Percentiles rank a stretch among this genome's conserved stretches.
Evolutionary conservation across 2,113 vertebrate species (phyloP).

Genomic region (Neoarius graeffei): DNA sequence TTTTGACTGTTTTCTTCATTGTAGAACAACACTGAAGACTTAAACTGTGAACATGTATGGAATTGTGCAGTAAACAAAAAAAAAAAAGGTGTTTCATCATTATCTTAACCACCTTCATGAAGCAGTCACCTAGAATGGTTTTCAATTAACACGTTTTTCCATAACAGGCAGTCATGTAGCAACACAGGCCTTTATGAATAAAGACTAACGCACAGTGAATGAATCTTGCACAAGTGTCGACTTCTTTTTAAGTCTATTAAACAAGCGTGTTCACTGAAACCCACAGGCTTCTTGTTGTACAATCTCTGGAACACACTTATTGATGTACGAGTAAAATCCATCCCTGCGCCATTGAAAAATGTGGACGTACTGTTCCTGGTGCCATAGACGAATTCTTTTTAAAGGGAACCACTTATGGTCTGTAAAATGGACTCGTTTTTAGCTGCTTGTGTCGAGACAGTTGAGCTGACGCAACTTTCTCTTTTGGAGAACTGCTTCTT

Average conservation of each 20-base stretch:
- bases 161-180: background rate
- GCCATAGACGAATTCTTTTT: background rate
- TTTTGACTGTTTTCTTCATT: no score
- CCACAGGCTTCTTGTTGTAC: background rate
- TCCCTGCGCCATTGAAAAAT: background rate
- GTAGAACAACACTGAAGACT: no score
- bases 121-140: no score
- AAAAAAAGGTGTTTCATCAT: no score
- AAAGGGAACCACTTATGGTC: background rate
- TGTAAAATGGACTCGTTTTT: background rate
- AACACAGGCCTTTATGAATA: background rate
- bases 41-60: no score
- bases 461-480: constrained; percentile 4
- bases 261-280: background rate
- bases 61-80: no score
- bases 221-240: background rate
- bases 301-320: background rate
- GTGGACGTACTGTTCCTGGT: background rate
- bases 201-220: background rate
- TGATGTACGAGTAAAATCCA: background rate
- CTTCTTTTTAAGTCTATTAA: background rate
- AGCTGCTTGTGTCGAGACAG: background rate
- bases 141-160: no score
- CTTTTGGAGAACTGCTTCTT: background rate
- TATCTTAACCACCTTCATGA: no score